A percentile compares a stretch with the other conserved stretches of the same genome.
These are phyloP conservation scores for Colistium nudipinnis DNA, from an alignment of 2,113 vertebrate genomes.

Conservation along the genomic window DNA sequence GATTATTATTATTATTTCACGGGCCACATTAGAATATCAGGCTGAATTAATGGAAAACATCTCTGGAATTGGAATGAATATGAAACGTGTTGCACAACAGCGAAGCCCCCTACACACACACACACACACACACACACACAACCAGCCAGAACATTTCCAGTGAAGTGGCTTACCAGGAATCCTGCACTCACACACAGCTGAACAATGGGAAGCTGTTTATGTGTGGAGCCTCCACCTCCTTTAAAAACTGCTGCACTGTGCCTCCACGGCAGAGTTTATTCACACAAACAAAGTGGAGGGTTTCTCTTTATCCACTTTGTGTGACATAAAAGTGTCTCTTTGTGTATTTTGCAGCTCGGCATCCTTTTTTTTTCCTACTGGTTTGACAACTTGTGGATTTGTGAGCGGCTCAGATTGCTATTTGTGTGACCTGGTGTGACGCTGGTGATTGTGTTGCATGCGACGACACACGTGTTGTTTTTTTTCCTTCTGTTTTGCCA, in stretches of 20 bases:
- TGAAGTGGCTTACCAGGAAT: constrained; percentile 76
- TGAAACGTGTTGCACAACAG: constrained; percentile 59
- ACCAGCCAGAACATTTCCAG: constrained; percentile 41
- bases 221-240: not conserved
- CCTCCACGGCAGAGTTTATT: no score
- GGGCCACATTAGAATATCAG: not conserved
- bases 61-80: constrained; percentile 9
- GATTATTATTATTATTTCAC: not conserved
- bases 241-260: constrained; percentile 3
- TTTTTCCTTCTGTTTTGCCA: not conserved
- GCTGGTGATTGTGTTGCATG: not conserved
- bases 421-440: no score
- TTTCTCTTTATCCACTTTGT: no score
- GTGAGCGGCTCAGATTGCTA: no score
- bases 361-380: no score
- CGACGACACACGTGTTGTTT: not conserved
- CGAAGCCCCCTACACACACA: not conserved
- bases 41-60: no score
- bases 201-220: constrained; percentile 65
- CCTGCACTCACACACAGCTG: constrained; percentile 38
- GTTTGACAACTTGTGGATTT: no score
- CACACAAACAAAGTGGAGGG: no score
- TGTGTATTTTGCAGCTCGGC: no score
- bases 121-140: not conserved
- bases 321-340: no score